Conservation (phyloP, 2,113 vertebrate genomes). For the Thamnaconus septentrionalis region DNA sequence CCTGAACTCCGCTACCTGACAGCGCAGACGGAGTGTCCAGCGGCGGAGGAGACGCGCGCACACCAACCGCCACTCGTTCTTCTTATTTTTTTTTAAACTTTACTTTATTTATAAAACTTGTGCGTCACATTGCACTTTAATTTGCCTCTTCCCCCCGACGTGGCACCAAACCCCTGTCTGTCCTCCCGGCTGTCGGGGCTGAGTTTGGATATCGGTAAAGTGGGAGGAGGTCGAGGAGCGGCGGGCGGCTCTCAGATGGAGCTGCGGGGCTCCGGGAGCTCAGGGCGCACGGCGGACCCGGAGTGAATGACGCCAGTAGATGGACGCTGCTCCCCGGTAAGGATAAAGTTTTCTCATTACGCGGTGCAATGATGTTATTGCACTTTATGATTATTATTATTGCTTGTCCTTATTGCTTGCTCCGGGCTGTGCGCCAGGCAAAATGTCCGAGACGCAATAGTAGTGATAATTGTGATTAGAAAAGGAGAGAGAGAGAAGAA, state of each 20-base stretch:
- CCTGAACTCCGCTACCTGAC: slow-evolving; percentile 68
- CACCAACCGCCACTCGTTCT: slow-evolving; percentile 22
- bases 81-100: slow-evolving; percentile 49
- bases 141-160: not conserved
- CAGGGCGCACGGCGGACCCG: slow-evolving; percentile 63
- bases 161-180: not conserved
- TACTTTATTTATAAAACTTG: slow-evolving; percentile 45
- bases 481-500: not conserved
- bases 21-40: slow-evolving; percentile 56
- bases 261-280: slow-evolving; percentile 61
- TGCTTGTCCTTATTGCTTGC: not conserved
- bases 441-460: slow-evolving; percentile 28
- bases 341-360: slow-evolving; percentile 48
- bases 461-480: slow-evolving; percentile 1
- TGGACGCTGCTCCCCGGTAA: slow-evolving; percentile 70
- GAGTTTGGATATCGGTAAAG: slow-evolving; percentile 57
- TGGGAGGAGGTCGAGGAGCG: slow-evolving; percentile 45
- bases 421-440: slow-evolving; percentile 13
- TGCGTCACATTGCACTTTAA: slow-evolving; percentile 1
- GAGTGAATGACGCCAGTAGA: slow-evolving; percentile 65
- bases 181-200: slow-evolving; percentile 33
- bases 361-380: slow-evolving; percentile 1
- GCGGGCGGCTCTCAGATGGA: slow-evolving; percentile 68
- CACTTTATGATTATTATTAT: slow-evolving; percentile 17
- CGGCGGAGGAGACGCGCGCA: slow-evolving; percentile 45